These are phyloP conservation scores for Camponotus vicinus DNA, from an alignment of 1,140 invertebrate genomes.

Conservation along the genomic window DNA sequence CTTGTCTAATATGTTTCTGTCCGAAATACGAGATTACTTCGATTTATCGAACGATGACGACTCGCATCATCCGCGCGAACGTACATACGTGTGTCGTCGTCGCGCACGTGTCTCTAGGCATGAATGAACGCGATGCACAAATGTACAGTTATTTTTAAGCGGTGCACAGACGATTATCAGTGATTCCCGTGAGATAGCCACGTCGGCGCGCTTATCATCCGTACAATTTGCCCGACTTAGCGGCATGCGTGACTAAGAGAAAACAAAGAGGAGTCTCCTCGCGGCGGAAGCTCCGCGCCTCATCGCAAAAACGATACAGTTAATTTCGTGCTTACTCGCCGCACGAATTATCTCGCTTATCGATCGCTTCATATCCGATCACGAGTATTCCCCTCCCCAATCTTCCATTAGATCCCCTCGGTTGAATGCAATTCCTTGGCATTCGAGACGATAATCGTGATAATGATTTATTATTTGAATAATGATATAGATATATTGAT, in stretches of 20 bases:
- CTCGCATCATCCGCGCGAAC: not conserved
- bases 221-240: constrained; percentile 22
- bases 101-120: constrained; percentile 66
- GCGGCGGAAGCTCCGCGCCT: not conserved
- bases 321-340: constrained; percentile 12
- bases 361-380: not conserved
- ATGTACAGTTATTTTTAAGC: constrained; percentile 73
- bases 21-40: constrained; percentile 1
- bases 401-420: not conserved
- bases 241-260: constrained; percentile 50
- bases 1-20: not conserved
- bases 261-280: constrained; percentile 36
- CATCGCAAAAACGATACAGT: not conserved
- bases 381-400: too few species aligned
- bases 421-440: not conserved
- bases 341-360: constrained; percentile 7
- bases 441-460: not conserved
- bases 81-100: not conserved
- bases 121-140: constrained; percentile 71
- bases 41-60: constrained; percentile 9
- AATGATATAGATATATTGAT: constrained; percentile 6
- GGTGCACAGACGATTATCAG: constrained; percentile 70
- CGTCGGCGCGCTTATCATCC: constrained; percentile 50
- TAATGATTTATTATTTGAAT: constrained; percentile 2
- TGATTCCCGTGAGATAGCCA: constrained; percentile 63